Conservation (phyloP, 2,888 invertebrate genomes). For the Dynastes maya region DNA sequence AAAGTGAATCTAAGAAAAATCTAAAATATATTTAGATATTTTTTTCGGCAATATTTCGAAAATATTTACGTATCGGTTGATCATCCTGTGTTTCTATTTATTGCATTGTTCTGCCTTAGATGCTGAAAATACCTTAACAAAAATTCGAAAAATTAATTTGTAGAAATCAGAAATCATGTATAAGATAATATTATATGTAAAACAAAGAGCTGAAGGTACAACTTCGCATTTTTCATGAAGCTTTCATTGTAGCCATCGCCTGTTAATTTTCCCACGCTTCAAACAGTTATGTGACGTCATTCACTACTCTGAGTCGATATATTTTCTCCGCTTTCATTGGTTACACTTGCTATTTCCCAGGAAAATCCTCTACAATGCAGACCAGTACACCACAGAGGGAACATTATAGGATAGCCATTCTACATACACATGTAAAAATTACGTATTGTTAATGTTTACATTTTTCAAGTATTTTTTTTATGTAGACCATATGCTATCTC, state of each 20-base stretch:
- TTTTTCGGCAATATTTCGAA: too few species aligned
- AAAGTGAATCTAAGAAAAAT: too few species aligned
- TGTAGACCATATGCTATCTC: constrained; percentile 23
- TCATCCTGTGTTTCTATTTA: too few species aligned
- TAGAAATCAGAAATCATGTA: neutral
- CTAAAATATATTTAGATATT: too few species aligned
- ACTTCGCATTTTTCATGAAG: constrained; percentile 29
- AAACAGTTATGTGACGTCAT: constrained; percentile 54
- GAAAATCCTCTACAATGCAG: constrained; percentile 35
- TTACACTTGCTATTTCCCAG: constrained; percentile 57
- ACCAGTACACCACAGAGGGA: neutral
- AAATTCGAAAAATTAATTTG: too few species aligned
- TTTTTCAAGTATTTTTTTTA: constrained; percentile 37
- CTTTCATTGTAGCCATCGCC: constrained; percentile 43
- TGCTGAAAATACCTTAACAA: too few species aligned
- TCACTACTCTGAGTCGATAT: constrained; percentile 56
- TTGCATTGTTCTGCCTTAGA: too few species aligned
- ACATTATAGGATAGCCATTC: constrained; percentile 11
- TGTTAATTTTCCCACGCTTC: constrained; percentile 57
- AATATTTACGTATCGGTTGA: too few species aligned
- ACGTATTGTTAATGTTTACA: constrained; percentile 11
- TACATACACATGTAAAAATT: constrained; percentile 3
- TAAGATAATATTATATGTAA: neutral
- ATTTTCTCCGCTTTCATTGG: constrained; percentile 56
- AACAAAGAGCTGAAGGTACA: neutral